Base-by-base conservation (phyloP, 1,140 invertebrate genomes). In the Drosophila kanapiae region DNA sequence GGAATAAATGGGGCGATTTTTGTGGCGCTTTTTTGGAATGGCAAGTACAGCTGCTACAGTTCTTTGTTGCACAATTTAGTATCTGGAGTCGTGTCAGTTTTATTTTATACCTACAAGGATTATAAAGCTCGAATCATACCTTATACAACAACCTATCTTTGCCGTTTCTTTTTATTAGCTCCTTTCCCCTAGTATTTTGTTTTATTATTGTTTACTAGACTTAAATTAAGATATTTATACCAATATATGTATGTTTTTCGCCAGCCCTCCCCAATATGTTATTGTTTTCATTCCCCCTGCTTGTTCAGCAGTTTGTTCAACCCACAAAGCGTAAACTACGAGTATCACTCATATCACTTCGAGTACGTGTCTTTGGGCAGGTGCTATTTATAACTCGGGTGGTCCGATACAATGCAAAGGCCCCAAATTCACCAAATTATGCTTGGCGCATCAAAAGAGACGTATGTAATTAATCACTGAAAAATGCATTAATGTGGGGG, bases 361-460 rank as follows among this genome's bases (percentile, higher is more conserved):
- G 40, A 60, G 38, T 74, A 75, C 54, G 59, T 64, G 69, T 78
- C 51, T 45, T 33, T 58, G 45, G 51, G 48, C 77, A 80, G 80
- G 69, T 84, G 72, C 68, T 80, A 87, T 78, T 83, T 78, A 47
- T 81, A 83, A 62, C 60, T 67, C 45, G 40, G 70, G 49, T 71
- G 64, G 62, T 67, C 53, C 61, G 63, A 63, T 42, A 65, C 61
- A 49, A 53, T 42, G 61, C 59, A 64, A 23, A 48, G 13, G 67
- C 80, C 61, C 59, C 64, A 35, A 35, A 35, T 5, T 56, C 5
- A 35, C 60, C 47, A 69, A 77, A 72, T 69, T 71, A 69, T 79
- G 82, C 82, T 85, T 85, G 53, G 35, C 62, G 42, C 51, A 82
- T 69, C 70, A 56, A 70, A 75, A 68, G 57, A 58, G 43, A 53